Evolutionary conservation across 2,797 vertebrate species (phyloP).

Genomic region (Labroides dimidiatus): DNA sequence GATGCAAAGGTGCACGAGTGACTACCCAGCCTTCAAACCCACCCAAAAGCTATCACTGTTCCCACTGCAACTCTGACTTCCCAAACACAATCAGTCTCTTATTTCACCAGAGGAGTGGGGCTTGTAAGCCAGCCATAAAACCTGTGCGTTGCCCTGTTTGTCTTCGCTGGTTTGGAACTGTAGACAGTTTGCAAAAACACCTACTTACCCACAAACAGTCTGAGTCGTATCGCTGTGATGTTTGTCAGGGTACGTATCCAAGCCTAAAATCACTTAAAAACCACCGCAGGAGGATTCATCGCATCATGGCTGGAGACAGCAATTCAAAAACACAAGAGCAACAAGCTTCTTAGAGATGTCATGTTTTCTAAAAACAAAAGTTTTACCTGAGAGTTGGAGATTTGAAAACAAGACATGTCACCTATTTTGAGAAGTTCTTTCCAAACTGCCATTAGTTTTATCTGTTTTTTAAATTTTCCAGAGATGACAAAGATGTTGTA

Average conservation of each 20-base stretch:
- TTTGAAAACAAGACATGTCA: slow-evolving; percentile 15
- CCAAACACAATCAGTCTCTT: slow-evolving; percentile 77
- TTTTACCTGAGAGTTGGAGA: not conserved
- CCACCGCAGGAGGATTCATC: slow-evolving; percentile 83
- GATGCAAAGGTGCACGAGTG: slow-evolving; percentile 74
- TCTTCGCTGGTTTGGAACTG: slow-evolving; percentile 81
- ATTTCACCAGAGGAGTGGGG: slow-evolving; percentile 81
- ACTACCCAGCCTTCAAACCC: slow-evolving; percentile 37
- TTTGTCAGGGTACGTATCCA: slow-evolving; percentile 80
- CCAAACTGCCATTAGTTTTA: not conserved
- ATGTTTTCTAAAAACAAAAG: not conserved
- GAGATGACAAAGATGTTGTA: slow-evolving; percentile 27
- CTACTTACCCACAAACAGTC: slow-evolving; percentile 82
- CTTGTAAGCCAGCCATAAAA: slow-evolving; percentile 80
- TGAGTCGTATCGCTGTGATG: slow-evolving; percentile 74
- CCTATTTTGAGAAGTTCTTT: not conserved
- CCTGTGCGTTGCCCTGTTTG: slow-evolving; percentile 85
- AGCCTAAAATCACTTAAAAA: slow-evolving; percentile 82
- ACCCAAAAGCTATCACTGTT: slow-evolving; percentile 71
- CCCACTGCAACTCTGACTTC: slow-evolving; percentile 80
- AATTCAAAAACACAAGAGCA: slow-evolving; percentile 50
- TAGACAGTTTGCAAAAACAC: slow-evolving; percentile 83
- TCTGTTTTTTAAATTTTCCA: slow-evolving; percentile 8
- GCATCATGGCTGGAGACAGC: slow-evolving; percentile 70
- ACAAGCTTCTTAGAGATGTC: slow-evolving; percentile 37